Evolutionary conservation across 2,888 invertebrate genomes (phyloP).

Genomic region (Serripes groenlandicus): DNA sequence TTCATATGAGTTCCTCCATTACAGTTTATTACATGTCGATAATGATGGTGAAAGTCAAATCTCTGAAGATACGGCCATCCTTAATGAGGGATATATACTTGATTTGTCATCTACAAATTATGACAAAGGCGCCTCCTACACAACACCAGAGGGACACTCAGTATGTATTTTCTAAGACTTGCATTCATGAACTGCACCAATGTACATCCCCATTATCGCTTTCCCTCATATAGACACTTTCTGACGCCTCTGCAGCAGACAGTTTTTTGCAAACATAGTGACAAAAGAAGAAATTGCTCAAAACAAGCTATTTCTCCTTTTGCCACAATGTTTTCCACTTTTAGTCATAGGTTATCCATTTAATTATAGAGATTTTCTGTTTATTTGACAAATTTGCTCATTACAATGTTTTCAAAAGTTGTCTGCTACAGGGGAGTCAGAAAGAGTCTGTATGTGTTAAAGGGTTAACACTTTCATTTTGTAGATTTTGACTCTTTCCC

Average conservation of each 20-base stretch:
- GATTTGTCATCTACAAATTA: conserved; percentile 58
- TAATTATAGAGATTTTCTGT: no score
- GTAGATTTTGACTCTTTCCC: background rate
- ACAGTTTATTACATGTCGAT: conserved; percentile 71
- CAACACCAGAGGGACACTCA: conserved; percentile 59
- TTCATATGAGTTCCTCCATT: no score
- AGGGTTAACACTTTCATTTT: no score
- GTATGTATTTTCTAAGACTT: conserved; percentile 19
- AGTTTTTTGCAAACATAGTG: background rate
- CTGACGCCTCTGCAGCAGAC: background rate
- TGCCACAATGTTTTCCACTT: no score
- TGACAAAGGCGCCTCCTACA: conserved; percentile 58
- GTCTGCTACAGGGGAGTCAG: no score
- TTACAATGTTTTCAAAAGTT: no score
- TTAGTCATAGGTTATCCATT: no score
- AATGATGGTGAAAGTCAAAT: conserved; percentile 69
- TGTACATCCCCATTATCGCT: background rate
- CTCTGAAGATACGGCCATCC: conserved; percentile 63
- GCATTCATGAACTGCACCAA: background rate
- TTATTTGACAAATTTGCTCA: no score
- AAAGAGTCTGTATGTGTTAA: no score
- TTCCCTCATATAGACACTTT: background rate
- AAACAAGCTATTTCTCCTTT: no score
- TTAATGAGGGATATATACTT: conserved; percentile 68
- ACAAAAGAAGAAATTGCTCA: no score